phyloP scores from a whole-genome alignment of 2,888 invertebrate species.

The Campoletis raptor region DNA sequence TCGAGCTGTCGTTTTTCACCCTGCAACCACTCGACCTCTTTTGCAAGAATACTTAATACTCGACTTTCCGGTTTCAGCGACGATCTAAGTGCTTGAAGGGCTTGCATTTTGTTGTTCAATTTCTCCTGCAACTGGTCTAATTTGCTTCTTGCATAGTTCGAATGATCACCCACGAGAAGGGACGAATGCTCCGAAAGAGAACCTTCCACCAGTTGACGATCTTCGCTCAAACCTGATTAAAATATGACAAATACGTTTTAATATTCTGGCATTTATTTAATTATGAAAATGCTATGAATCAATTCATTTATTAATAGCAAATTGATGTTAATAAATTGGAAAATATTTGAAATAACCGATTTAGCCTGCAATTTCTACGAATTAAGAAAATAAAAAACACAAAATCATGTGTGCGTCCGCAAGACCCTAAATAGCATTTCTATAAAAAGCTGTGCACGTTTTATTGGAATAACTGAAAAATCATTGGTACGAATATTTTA shows the following conservation, averaged over 20 bases:
- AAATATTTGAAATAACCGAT: background rate
- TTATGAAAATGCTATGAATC: background rate
- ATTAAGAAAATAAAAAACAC: background rate
- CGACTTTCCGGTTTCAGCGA: conserved; percentile 94
- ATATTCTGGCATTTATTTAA: background rate
- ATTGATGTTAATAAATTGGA: background rate
- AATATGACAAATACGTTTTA: background rate
- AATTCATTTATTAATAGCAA: background rate
- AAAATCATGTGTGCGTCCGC: conserved; percentile 33
- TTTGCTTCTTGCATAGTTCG: conserved; percentile 92
- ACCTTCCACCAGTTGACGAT: conserved; percentile 78
- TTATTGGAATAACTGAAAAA: background rate
- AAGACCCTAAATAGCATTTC: conserved; percentile 37
- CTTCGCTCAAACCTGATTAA: conserved; percentile 77
- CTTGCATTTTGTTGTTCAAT: conserved; percentile 93
- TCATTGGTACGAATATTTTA: conserved; percentile 2
- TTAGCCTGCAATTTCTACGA: background rate
- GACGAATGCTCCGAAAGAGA: conserved; percentile 79
- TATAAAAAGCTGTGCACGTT: conserved; percentile 50
- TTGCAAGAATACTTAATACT: conserved; percentile 91
- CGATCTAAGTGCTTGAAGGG: conserved; percentile 92
- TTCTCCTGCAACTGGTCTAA: conserved; percentile 94
- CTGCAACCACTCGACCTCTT: conserved; percentile 93
- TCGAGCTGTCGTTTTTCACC: conserved; percentile 93
- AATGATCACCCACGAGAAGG: conserved; percentile 92